These are phyloP conservation scores for Diorhabda carinulata DNA, from an alignment of 1,140 invertebrate genomes.

Conservation along the genomic window DNA sequence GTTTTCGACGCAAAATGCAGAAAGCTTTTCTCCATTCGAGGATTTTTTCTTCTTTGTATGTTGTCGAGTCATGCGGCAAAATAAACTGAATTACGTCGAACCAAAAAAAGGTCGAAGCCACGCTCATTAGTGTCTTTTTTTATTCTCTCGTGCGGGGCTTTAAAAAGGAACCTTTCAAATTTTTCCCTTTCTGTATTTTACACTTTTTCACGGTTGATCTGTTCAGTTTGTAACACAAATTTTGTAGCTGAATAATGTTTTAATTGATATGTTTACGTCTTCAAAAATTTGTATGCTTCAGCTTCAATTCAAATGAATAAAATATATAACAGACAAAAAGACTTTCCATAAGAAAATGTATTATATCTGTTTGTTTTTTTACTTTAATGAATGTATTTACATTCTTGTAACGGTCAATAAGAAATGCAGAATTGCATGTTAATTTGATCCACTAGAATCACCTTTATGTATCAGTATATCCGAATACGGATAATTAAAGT, in stretches of 20 bases:
- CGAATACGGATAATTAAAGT: too few relatives aligned
- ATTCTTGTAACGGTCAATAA: too few relatives aligned
- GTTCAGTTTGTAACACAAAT: not conserved
- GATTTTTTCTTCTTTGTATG: not conserved
- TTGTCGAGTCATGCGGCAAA: not conserved
- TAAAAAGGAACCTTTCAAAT: not conserved
- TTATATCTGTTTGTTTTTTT: too few relatives aligned
- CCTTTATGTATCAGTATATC: too few relatives aligned
- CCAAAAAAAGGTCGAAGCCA: not conserved
- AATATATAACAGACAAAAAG: too few relatives aligned
- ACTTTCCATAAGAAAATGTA: too few relatives aligned
- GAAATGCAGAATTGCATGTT: too few relatives aligned
- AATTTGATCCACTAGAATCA: too few relatives aligned
- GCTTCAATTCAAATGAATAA: too few relatives aligned
- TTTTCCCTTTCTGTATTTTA: not conserved
- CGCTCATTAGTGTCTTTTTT: constrained; percentile 1
- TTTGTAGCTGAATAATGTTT: not conserved
- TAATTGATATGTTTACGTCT: too few relatives aligned
- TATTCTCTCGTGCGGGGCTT: not conserved
- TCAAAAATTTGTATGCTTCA: too few relatives aligned
- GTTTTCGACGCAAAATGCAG: not conserved
- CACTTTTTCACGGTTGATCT: not conserved
- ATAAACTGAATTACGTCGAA: constrained; percentile 2
- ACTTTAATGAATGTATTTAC: too few relatives aligned
- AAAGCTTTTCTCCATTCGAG: not conserved